These are phyloP conservation scores for Salvelinus alpinus DNA, from an alignment of 2,113 vertebrate species.

Conservation along the genomic window DNA sequence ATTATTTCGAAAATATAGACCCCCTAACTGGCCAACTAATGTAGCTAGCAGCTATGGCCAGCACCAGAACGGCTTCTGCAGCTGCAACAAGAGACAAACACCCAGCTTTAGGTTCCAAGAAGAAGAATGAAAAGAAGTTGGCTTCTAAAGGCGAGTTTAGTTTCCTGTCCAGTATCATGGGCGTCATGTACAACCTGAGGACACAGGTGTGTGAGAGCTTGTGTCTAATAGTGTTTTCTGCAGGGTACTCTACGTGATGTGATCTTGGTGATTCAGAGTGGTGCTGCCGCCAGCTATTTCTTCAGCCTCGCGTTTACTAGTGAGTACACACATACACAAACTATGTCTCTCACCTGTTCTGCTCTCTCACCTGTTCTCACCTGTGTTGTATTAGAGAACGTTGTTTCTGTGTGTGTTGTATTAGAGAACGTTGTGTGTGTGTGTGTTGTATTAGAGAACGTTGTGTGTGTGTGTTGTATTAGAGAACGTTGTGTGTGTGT, in stretches of 20 bases:
- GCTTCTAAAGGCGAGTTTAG: constrained; percentile 89
- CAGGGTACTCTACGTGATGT: constrained; percentile 95
- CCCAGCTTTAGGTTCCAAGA: constrained; percentile 70
- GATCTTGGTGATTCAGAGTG: constrained; percentile 91
- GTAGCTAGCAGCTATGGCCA: too few species aligned
- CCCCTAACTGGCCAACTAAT: too few species aligned
- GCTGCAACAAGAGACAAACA: neutral
- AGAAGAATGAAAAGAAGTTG: constrained; percentile 92
- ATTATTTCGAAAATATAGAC: too few species aligned
- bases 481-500: too few species aligned
- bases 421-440: too few species aligned
- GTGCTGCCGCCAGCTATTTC: constrained; percentile 93
- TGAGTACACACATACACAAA: constrained; percentile 67
- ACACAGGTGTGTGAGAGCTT: constrained; percentile 82
- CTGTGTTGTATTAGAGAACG: too few species aligned
- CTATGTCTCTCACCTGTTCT: constrained; percentile 47
- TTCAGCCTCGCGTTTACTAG: constrained; percentile 98
- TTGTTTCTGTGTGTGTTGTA: too few species aligned
- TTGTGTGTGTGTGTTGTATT: too few species aligned
- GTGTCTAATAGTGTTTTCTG: neutral
- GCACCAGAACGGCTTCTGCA: constrained; percentile 59
- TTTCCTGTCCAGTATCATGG: constrained; percentile 90
- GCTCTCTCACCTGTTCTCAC: constrained; percentile 33
- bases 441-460: too few species aligned
- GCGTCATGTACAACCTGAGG: constrained; percentile 90